Conservation (phyloP, 2,888 invertebrate genomes). For the Synanthedon formicaeformis region DNA sequence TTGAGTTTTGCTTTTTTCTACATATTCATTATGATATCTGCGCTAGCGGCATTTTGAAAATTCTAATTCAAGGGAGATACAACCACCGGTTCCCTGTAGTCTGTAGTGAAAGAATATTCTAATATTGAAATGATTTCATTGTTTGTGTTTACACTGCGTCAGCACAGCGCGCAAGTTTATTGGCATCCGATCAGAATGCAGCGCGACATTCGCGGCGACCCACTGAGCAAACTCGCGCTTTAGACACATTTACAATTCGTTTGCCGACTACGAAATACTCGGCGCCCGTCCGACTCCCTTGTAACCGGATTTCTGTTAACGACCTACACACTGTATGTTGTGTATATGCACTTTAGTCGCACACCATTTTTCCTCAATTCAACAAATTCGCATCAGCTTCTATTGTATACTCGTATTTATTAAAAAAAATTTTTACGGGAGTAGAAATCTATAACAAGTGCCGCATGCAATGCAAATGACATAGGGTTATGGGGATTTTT, state of each 20-base stretch:
- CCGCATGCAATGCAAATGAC: too few relatives aligned
- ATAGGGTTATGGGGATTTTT: too few relatives aligned
- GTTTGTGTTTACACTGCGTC: slow-evolving; percentile 5
- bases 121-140: slow-evolving; percentile 5
- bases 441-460: too few relatives aligned
- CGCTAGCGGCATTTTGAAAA: too few relatives aligned
- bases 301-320: slow-evolving; percentile 55
- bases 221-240: slow-evolving; percentile 42
- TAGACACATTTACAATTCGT: slow-evolving; percentile 50
- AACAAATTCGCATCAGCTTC: neutral
- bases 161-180: slow-evolving; percentile 6
- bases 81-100: neutral
- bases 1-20: too few relatives aligned
- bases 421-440: too few relatives aligned
- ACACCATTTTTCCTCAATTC: slow-evolving; percentile 21
- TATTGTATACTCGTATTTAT: neutral
- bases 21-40: too few relatives aligned
- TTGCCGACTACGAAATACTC: slow-evolving; percentile 50
- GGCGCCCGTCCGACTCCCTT: slow-evolving; percentile 42
- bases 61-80: too few relatives aligned
- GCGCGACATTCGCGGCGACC: slow-evolving; percentile 17
- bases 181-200: slow-evolving; percentile 29
- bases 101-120: slow-evolving; percentile 2
- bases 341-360: slow-evolving; percentile 38
- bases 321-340: slow-evolving; percentile 49